Percentiles rank a stretch among this genome's conserved stretches.
These are phyloP conservation scores for Brachyalestes nurse DNA, from an alignment of 2,797 vertebrate genomes.

Conservation along the genomic window DNA sequence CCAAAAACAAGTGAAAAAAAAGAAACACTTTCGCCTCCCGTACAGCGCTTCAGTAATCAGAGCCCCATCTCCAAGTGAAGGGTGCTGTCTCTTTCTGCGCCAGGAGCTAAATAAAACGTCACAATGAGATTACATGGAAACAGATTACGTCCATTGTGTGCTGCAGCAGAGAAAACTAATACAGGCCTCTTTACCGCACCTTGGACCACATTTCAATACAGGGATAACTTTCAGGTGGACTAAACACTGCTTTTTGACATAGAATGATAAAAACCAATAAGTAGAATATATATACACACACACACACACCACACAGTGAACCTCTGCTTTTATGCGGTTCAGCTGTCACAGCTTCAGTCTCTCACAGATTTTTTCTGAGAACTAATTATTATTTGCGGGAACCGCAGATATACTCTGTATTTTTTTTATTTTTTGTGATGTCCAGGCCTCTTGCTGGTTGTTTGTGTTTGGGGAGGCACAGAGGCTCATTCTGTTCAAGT, in stretches of 20 bases:
- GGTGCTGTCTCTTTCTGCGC: neutral
- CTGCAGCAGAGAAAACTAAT: neutral
- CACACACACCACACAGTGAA: no score
- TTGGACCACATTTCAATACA: neutral
- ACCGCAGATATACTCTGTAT: no score
- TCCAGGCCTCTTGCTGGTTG: no score
- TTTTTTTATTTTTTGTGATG: no score
- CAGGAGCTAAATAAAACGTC: slow-evolving; percentile 31
- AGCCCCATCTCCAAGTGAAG: slow-evolving; percentile 24
- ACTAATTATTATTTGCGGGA: no score
- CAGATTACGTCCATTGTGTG: slow-evolving; percentile 23
- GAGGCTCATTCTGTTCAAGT: no score
- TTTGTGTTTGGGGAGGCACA: no score
- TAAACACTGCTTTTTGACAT: neutral
- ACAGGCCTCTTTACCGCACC: neutral
- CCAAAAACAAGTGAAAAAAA: slow-evolving; percentile 8
- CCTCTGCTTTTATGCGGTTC: no score
- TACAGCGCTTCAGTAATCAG: slow-evolving; percentile 11
- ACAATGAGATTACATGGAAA: slow-evolving; percentile 9
- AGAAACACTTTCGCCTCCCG: neutral
- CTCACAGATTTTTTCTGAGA: no score
- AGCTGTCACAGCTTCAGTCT: no score
- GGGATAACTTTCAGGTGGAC: neutral
- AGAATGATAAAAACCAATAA: no score
- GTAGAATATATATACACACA: no score